Conservation (phyloP, 2,888 invertebrate genomes). For the Agrotis segetum region DNA sequence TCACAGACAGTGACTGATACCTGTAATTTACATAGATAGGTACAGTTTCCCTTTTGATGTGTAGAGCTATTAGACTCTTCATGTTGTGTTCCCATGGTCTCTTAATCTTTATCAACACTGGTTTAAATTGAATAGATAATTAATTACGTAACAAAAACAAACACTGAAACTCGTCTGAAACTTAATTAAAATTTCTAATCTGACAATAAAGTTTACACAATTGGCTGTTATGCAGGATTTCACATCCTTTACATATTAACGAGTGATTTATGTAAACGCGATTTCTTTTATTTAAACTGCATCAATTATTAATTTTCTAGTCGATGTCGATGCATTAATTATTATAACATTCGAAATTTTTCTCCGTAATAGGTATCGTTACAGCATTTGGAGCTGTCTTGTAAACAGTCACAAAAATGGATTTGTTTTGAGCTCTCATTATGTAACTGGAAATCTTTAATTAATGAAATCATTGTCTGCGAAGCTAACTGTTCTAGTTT, state of each 20-base stretch:
- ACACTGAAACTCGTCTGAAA: slow-evolving; percentile 41
- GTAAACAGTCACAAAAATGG: background rate
- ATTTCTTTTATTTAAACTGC: slow-evolving; percentile 44
- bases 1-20: slow-evolving; percentile 15
- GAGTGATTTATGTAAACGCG: slow-evolving; percentile 44
- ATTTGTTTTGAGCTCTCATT: slow-evolving; percentile 53
- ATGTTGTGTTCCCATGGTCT: slow-evolving; percentile 50
- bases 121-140: slow-evolving; percentile 42
- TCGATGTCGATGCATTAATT: background rate
- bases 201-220: slow-evolving; percentile 47
- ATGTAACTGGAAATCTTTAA: slow-evolving; percentile 63
- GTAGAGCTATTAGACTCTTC: slow-evolving; percentile 31
- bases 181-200: slow-evolving; percentile 44
- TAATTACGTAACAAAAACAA: slow-evolving; percentile 39
- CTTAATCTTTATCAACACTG: slow-evolving; percentile 40
- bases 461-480: slow-evolving; percentile 66
- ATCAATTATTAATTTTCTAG: slow-evolving; percentile 11
- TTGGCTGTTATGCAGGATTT: slow-evolving; percentile 56
- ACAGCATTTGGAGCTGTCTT: slow-evolving; percentile 6
- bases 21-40: slow-evolving; percentile 27
- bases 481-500: slow-evolving; percentile 65
- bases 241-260: slow-evolving; percentile 61
- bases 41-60: slow-evolving; percentile 52
- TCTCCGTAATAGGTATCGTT: slow-evolving; percentile 10
- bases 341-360: slow-evolving; percentile 1